Percentiles rank a stretch among this genome's conserved stretches.
These are phyloP conservation scores for Catocala fraxini DNA, from an alignment of 2,888 invertebrate species.

Conservation along the genomic window DNA sequence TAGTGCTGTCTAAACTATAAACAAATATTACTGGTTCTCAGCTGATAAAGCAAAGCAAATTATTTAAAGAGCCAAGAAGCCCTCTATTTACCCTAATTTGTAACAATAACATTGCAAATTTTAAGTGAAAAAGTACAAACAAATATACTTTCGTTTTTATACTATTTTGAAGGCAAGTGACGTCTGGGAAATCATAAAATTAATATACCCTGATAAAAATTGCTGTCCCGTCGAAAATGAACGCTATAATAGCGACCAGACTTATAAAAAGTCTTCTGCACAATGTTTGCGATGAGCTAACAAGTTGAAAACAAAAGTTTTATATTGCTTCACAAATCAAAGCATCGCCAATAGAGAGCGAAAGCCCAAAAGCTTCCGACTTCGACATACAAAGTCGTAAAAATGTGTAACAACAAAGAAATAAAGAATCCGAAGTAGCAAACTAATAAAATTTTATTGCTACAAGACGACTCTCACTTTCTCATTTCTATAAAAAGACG, in stretches of 20 bases:
- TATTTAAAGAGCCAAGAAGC: no score
- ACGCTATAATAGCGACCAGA: background rate
- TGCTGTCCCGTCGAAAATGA: background rate
- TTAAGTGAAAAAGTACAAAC: no score
- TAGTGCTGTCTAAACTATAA: no score
- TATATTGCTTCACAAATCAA: slow-evolving; percentile 16
- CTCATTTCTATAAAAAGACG: slow-evolving; percentile 62
- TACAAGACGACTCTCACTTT: slow-evolving; percentile 65
- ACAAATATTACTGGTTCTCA: no score
- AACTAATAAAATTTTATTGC: slow-evolving; percentile 59
- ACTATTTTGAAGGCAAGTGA: no score
- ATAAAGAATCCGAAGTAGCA: slow-evolving; percentile 67
- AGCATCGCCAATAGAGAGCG: slow-evolving; percentile 53
- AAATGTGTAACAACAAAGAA: slow-evolving; percentile 53
- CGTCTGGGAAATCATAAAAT: no score
- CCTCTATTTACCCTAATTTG: no score
- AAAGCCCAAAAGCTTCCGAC: slow-evolving; percentile 56
- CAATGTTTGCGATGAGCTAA: slow-evolving; percentile 12
- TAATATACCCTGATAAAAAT: no score
- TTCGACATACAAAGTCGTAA: slow-evolving; percentile 58
- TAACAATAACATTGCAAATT: no score
- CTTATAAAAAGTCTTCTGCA: background rate
- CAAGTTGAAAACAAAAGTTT: slow-evolving; percentile 15
- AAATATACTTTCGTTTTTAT: no score
- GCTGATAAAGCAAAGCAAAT: no score